phyloP scores from a whole-genome alignment of 2,888 invertebrate genomes.

The Ophonus ardosiacus region DNA sequence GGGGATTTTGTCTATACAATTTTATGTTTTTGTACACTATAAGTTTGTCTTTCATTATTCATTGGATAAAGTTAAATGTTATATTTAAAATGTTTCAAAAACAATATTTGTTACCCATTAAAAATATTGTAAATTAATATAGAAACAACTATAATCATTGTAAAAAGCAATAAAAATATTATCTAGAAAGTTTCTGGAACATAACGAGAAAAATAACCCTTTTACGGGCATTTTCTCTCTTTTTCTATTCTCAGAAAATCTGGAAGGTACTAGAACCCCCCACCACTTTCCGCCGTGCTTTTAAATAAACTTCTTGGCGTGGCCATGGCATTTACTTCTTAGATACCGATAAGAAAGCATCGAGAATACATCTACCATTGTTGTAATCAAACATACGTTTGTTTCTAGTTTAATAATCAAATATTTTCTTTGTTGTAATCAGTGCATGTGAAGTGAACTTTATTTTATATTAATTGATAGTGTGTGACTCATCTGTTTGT shows the following conservation, averaged over 20 bases:
- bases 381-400: neutral
- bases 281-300: neutral
- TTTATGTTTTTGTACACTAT: too few species aligned
- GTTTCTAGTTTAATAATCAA: neutral
- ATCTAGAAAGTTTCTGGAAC: neutral
- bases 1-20: too few species aligned
- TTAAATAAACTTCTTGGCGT: neutral
- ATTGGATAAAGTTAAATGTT: too few species aligned
- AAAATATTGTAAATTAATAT: too few species aligned
- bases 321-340: neutral
- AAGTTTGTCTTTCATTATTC: too few species aligned
- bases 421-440: neutral
- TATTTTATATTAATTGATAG: conserved; percentile 16
- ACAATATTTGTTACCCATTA: too few species aligned
- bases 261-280: conserved; percentile 38
- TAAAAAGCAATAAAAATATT: neutral
- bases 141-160: neutral
- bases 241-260: conserved; percentile 5
- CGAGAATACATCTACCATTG: neutral
- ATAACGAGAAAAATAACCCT: neutral
- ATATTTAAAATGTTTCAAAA: too few species aligned
- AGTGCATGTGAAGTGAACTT: neutral
- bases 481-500: conserved; percentile 41
- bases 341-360: neutral
- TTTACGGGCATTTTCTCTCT: neutral